Evolutionary conservation across 2,888 invertebrate species (phyloP), one percentile per base, ranked within the genome.

Genomic region (Ceratothoa steindachneri): DNA sequence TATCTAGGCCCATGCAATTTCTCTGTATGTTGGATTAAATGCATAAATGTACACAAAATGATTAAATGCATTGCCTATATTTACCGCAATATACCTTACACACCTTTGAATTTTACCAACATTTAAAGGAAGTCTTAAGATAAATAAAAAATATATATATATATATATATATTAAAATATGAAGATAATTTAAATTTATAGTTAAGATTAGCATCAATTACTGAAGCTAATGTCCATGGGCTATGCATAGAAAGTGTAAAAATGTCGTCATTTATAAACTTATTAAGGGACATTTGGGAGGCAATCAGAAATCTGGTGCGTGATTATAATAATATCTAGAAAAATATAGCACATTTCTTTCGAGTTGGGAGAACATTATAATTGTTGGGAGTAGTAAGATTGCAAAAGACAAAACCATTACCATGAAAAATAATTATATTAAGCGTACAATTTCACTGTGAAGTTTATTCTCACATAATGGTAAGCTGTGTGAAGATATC

Each of bases 91-190:
- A n/a, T n/a, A n/a, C n/a, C n/a, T n/a, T n/a, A n/a, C n/a, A n/a
- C n/a, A n/a, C n/a, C n/a, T 51, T 51, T n/a, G 1, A 51, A 51
- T 51, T n/a, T 51, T 51, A 51, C 15, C 19, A 51, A 51, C 19
- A 51, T 51, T 51, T 2, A 51, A 51, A 51, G 1, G 19, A 51
- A n/a, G 19, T n/a, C 15, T 51, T n/a, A 51, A 41, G 19, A 51
- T 2, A 67, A n/a, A 29, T 9, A 67, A 1, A 67, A 2, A 67
- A 30, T 9, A 29, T 66, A 66, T 66, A 30, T 66, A 66, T 66
- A 66, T 66, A 66, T 66, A 27, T 29, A 66, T 66, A 66, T 66
- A 66, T 66, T 15, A 28, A 67, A 28, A 67, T 67, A 67, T 67
- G 29, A 2, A 67, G 24, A 67, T n/a, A n/a, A n/a, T n/a, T n/a